These are phyloP conservation scores for Pectinophora gossypiella DNA, from an alignment of 1,140 invertebrate genomes.

Conservation along the genomic window DNA sequence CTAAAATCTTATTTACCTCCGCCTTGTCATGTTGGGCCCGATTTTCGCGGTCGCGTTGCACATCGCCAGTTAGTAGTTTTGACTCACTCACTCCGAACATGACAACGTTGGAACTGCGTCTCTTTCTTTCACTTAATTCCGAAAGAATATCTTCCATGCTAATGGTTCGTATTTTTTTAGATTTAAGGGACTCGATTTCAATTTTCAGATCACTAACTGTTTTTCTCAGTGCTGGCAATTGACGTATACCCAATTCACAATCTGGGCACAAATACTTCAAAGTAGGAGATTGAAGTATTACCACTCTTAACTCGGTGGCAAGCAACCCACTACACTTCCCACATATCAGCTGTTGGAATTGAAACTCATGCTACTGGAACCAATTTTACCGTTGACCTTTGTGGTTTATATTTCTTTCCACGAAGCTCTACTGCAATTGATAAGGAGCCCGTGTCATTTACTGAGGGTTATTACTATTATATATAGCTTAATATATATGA, in stretches of 20 bases:
- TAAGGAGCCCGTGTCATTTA: no score
- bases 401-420: no score
- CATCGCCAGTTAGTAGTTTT: neutral
- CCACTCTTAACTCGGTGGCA: conserved; percentile 2
- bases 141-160: neutral
- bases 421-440: no score
- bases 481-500: no score
- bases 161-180: neutral
- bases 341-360: neutral
- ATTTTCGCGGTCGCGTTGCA: neutral
- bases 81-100: neutral
- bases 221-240: neutral
- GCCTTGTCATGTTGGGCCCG: neutral
- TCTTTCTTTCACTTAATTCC: neutral
- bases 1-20: neutral
- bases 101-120: neutral
- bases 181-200: neutral
- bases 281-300: neutral
- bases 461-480: no score
- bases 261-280: conserved; percentile 1
- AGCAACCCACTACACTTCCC: conserved; percentile 4
- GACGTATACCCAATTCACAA: neutral
- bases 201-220: neutral
- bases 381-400: no score
- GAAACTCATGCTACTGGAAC: no score